Evolutionary conservation across 2,113 vertebrate genomes (phyloP).

Genomic region (Muscicapa adusta): DNA sequence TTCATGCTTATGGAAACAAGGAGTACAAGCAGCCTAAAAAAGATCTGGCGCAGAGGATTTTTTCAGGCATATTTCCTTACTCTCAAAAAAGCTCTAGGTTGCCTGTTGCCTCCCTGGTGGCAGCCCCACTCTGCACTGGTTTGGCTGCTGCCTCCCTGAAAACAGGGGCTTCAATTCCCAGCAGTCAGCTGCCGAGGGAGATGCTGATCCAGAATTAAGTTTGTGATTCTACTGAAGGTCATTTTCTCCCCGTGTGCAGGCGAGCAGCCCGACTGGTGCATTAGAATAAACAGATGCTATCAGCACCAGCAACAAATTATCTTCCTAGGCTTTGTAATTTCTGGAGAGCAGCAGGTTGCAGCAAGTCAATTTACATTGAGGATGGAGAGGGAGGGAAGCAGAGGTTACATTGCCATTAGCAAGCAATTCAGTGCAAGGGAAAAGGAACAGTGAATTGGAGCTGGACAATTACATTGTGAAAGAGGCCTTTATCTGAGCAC

Average conservation of each 20-base stretch:
- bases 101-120: background rate
- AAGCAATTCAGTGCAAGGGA: background rate
- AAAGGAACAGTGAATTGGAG: background rate
- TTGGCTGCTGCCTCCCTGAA: background rate
- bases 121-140: rapidly evolving
- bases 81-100: background rate
- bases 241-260: background rate
- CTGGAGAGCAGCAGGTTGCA: slow-evolving; percentile 20
- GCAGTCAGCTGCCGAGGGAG: background rate
- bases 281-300: slow-evolving; percentile 50
- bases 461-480: background rate
- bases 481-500: background rate
- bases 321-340: slow-evolving; percentile 47
- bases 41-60: background rate
- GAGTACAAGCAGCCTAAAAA: background rate
- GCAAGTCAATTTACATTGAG: slow-evolving; percentile 33
- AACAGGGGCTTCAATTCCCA: background rate
- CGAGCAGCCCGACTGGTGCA: background rate
- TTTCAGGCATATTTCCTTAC: background rate
- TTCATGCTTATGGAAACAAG: background rate
- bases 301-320: slow-evolving; percentile 51
- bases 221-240: background rate
- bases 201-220: background rate
- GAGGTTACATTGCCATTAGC: background rate
- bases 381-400: background rate